Conservation (phyloP, 2,888 invertebrate genomes). For the Archips crataeganus region DNA sequence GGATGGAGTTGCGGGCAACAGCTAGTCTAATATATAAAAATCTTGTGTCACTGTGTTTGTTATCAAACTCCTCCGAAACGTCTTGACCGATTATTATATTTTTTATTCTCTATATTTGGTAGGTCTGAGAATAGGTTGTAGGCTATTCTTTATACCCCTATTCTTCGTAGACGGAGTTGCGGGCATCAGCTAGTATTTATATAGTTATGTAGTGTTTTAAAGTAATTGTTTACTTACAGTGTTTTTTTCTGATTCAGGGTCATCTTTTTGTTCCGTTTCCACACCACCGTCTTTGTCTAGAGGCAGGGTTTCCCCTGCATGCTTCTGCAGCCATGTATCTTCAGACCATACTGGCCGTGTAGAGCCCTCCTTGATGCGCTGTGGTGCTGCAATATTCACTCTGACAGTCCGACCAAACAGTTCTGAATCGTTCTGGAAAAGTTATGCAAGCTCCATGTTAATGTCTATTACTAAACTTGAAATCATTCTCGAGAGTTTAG, state of each 20-base stretch:
- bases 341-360: conserved; percentile 99
- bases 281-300: conserved; percentile 67
- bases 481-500: too few species aligned
- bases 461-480: background rate
- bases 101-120: too few species aligned
- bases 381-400: conserved; percentile 98
- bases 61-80: too few species aligned
- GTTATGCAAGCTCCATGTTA: background rate
- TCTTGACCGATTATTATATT: too few species aligned
- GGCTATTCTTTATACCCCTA: too few species aligned
- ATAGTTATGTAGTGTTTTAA: too few species aligned
- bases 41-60: too few species aligned
- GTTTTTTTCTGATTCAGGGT: conserved; percentile 7
- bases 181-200: too few species aligned
- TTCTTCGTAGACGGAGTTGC: too few species aligned
- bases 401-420: conserved; percentile 98
- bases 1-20: too few species aligned
- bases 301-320: conserved; percentile 95
- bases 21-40: too few species aligned
- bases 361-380: conserved; percentile 97
- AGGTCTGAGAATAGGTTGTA: too few species aligned
- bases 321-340: conserved; percentile 98
- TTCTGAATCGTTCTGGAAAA: conserved; percentile 96
- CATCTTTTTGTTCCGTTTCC: conserved; percentile 66
- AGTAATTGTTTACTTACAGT: conserved; percentile 1